Conservation (phyloP, 2,113 vertebrate species). For the Morone saxatilis region DNA sequence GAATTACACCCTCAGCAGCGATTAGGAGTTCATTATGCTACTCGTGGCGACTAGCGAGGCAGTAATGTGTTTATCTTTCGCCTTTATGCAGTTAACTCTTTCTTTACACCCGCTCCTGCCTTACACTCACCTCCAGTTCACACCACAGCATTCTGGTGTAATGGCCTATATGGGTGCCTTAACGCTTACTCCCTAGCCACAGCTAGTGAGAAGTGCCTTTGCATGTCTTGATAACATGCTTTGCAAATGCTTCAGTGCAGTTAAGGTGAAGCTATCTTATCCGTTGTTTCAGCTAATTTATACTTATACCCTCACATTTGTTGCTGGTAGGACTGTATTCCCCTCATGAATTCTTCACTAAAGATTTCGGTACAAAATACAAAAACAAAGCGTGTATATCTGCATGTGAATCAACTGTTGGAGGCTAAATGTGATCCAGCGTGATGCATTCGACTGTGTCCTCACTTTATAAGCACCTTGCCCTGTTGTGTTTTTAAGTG, state of each 20-base stretch:
- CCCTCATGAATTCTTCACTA: neutral
- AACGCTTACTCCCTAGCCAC: constrained; percentile 43
- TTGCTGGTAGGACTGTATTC: neutral
- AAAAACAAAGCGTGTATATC: neutral
- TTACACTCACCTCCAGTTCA: constrained; percentile 44
- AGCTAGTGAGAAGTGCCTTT: constrained; percentile 57
- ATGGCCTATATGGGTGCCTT: constrained; percentile 51
- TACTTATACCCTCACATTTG: neutral
- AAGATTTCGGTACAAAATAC: neutral
- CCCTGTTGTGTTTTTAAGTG: constrained; percentile 20
- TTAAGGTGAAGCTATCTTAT: constrained; percentile 18
- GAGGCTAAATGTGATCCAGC: constrained; percentile 8
- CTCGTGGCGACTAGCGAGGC: constrained; percentile 73
- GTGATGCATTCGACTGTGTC: neutral
- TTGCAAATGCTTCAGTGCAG: constrained; percentile 31
- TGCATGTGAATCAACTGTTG: constrained; percentile 6
- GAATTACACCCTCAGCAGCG: constrained; percentile 83
- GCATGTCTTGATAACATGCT: constrained; percentile 53
- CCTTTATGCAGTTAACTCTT: constrained; percentile 81
- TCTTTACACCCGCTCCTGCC: constrained; percentile 52
- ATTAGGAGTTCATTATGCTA: constrained; percentile 85
- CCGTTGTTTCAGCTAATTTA: constrained; percentile 26
- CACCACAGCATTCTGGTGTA: constrained; percentile 31
- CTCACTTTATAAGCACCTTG: constrained; percentile 4
- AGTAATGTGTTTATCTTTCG: constrained; percentile 82